Percentiles rank a stretch among this genome's conserved stretches.
Conservation (phyloP, 2,797 vertebrate genomes). For the Danio tinwini region DNA sequence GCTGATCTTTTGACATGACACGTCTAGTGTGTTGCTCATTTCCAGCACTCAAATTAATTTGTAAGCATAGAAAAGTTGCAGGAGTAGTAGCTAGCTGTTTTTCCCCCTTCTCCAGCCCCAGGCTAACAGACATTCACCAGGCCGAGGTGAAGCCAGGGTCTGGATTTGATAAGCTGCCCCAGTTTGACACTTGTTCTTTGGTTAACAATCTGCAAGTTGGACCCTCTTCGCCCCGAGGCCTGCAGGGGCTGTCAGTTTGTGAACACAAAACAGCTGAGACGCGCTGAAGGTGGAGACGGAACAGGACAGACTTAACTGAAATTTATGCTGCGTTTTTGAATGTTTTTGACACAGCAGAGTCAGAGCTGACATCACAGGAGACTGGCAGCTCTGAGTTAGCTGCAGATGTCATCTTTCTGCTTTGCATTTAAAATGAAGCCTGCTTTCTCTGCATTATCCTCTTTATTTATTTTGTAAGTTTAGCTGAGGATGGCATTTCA, state of each 20-base stretch:
- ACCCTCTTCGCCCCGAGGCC: constrained; percentile 57
- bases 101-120: constrained; percentile 19
- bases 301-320: constrained; percentile 9
- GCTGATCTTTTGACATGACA: constrained; percentile 27
- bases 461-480: neutral
- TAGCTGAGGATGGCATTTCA: neutral
- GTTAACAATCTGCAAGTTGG: constrained; percentile 82
- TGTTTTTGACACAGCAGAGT: constrained; percentile 46
- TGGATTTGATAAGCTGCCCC: constrained; percentile 77
- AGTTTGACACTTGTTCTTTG: constrained; percentile 84
- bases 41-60: constrained; percentile 3
- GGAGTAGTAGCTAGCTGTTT: constrained; percentile 7
- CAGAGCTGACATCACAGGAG: constrained; percentile 26
- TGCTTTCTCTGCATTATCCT: constrained; percentile 20
- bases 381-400: constrained; percentile 26
- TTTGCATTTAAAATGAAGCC: constrained; percentile 25
- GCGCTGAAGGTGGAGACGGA: constrained; percentile 56
- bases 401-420: constrained; percentile 15
- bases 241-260: constrained; percentile 67
- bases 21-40: neutral
- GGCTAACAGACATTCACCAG: constrained; percentile 50
- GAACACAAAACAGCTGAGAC: constrained; percentile 85
- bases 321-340: constrained; percentile 33
- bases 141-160: constrained; percentile 56
- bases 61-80: constrained; percentile 25